These are phyloP conservation scores for Caenorhabditis sp. DNA, from an alignment of 2,888 invertebrate species.

Conservation along the genomic window DNA sequence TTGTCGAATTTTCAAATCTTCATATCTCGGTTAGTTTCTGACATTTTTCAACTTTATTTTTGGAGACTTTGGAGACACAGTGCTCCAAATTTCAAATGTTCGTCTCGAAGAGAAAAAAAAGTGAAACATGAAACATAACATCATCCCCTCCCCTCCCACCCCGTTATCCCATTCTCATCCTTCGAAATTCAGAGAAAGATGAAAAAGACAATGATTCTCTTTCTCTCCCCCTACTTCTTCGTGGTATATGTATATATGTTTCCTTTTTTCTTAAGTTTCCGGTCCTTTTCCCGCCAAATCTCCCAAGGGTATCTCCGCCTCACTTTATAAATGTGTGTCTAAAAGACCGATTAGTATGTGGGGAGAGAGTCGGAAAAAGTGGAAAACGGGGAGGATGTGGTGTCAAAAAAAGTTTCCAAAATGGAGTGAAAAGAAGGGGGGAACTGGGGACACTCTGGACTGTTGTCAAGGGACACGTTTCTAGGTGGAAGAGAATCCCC, in stretches of 20 bases:
- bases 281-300: not conserved
- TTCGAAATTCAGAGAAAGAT: too few relatives aligned
- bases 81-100: too few relatives aligned
- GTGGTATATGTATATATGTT: constrained; percentile 10
- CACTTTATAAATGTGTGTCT: not conserved
- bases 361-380: constrained; percentile 13
- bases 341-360: constrained; percentile 30
- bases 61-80: not conserved
- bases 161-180: too few relatives aligned
- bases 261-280: not conserved
- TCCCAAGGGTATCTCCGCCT: constrained; percentile 4
- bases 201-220: too few relatives aligned
- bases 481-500: too few relatives aligned
- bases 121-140: not conserved
- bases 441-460: too few relatives aligned
- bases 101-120: too few relatives aligned
- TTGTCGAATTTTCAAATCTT: not conserved
- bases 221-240: not conserved
- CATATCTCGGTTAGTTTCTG: not conserved
- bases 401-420: constrained; percentile 20
- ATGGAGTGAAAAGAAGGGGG: not conserved
- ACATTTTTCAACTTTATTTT: not conserved
- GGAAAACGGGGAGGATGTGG: not conserved
- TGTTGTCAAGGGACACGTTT: too few relatives aligned
- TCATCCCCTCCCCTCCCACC: too few relatives aligned